Evolutionary conservation across 2,888 invertebrate species (phyloP).

Genomic region (Myopa testacea): DNA sequence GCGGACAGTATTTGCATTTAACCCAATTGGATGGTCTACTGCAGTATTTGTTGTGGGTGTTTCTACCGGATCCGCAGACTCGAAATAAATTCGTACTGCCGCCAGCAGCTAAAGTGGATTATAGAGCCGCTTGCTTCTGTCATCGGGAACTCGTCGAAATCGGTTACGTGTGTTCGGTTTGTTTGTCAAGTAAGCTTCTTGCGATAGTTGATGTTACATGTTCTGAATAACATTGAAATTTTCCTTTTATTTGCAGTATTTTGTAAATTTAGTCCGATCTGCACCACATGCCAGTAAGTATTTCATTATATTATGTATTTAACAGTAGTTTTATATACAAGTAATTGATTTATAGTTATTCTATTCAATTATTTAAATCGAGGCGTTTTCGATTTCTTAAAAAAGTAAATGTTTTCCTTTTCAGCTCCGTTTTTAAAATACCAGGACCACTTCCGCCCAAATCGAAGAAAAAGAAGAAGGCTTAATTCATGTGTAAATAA

Average conservation of each 20-base stretch:
- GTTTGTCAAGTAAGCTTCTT: slow-evolving; percentile 83
- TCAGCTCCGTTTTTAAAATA: slow-evolving; percentile 90
- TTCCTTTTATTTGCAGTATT: slow-evolving; percentile 78
- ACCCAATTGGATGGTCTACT: slow-evolving; percentile 85
- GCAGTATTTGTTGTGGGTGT: slow-evolving; percentile 81
- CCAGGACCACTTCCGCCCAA: slow-evolving; percentile 83
- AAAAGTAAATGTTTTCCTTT: slow-evolving; percentile 48
- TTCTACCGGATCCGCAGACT: slow-evolving; percentile 85
- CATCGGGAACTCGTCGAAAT: slow-evolving; percentile 94
- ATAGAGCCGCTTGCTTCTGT: slow-evolving; percentile 97
- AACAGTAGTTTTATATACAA: background rate
- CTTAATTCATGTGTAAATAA: slow-evolving; percentile 51
- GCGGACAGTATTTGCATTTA: slow-evolving; percentile 90
- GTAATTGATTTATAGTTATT: background rate
- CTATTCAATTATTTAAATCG: no score
- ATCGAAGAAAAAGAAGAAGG: slow-evolving; percentile 85
- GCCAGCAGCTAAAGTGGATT: slow-evolving; percentile 91
- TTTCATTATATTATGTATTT: slow-evolving; percentile 32
- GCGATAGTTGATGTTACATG: background rate
- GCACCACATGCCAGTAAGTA: slow-evolving; percentile 97
- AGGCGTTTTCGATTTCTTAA: background rate
- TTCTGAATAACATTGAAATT: background rate
- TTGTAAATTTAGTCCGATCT: slow-evolving; percentile 97
- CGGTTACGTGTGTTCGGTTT: slow-evolving; percentile 97
- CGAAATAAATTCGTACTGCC: slow-evolving; percentile 87